Evolutionary conservation across 2,888 invertebrate species (phyloP).

Genomic region (Crematogaster levior): DNA sequence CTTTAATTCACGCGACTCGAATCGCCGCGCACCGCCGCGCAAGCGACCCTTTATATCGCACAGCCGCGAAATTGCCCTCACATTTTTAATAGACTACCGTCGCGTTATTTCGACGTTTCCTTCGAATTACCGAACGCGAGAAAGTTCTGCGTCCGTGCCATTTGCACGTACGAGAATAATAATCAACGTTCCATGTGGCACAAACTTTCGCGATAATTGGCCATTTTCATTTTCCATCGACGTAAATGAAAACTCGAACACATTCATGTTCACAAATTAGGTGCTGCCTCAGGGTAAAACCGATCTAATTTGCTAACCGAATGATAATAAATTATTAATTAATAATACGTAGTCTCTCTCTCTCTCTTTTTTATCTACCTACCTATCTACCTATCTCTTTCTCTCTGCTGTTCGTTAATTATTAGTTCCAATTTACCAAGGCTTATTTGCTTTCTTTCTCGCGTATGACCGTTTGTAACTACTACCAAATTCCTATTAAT

Average conservation of each 20-base stretch:
- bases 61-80: conserved; percentile 22
- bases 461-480: conserved; percentile 22
- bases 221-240: conserved; percentile 28
- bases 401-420: neutral
- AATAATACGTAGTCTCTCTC: neutral
- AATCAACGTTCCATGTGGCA: neutral
- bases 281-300: neutral
- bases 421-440: neutral
- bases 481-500: conserved; percentile 70
- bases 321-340: conserved; percentile 37
- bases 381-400: neutral
- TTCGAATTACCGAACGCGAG: conserved; percentile 23
- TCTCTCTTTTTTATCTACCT: neutral
- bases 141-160: neutral
- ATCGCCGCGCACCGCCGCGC: neutral
- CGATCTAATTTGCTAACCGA: conserved; percentile 30
- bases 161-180: conserved; percentile 19
- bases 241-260: conserved; percentile 25
- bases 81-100: conserved; percentile 33
- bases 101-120: conserved; percentile 23
- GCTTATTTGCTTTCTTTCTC: neutral
- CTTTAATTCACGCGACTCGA: conserved; percentile 43
- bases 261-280: conserved; percentile 20
- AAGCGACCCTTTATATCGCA: neutral
- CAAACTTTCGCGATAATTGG: conserved; percentile 42